Conservation (phyloP, 2,888 invertebrate genomes). For the Horisme vitalbata region DNA sequence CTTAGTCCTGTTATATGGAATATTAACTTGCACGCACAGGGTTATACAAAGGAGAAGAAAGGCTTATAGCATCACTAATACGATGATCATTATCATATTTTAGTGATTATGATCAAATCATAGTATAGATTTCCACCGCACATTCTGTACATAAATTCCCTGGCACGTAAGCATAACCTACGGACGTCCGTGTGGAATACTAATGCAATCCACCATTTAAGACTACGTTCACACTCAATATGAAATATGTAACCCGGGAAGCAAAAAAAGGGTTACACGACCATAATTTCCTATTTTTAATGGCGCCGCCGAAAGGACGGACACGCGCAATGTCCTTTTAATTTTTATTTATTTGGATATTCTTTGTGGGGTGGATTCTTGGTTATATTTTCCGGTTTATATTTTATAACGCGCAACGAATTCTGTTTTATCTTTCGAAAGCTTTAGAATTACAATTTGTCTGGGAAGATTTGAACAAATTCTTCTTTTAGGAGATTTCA, state of each 20-base stretch:
- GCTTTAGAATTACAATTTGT: no score
- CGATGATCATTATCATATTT: no score
- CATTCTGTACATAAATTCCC: constrained; percentile 21
- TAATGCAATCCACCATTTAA: constrained; percentile 28
- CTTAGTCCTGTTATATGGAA: no score
- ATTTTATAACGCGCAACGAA: not conserved
- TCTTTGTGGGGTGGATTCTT: constrained; percentile 11
- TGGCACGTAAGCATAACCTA: constrained; percentile 11
- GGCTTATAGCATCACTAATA: no score
- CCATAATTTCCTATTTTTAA: constrained; percentile 35
- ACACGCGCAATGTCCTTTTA: constrained; percentile 31
- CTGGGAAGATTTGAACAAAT: no score
- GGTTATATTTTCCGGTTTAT: constrained; percentile 15
- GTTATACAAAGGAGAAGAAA: no score
- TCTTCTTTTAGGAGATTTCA: no score
- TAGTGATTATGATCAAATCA: not conserved
- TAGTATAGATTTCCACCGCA: constrained; percentile 7
- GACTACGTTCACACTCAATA: constrained; percentile 31
- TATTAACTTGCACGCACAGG: no score
- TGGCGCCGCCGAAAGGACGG: constrained; percentile 32
- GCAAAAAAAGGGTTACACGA: constrained; percentile 31
- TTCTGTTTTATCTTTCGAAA: no score
- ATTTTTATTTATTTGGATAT: constrained; percentile 30
- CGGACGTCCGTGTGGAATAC: constrained; percentile 23
- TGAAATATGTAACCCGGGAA: constrained; percentile 30